These are phyloP conservation scores for Entelurus aequoreus DNA, from an alignment of 2,113 vertebrate genomes.

Conservation along the genomic window DNA sequence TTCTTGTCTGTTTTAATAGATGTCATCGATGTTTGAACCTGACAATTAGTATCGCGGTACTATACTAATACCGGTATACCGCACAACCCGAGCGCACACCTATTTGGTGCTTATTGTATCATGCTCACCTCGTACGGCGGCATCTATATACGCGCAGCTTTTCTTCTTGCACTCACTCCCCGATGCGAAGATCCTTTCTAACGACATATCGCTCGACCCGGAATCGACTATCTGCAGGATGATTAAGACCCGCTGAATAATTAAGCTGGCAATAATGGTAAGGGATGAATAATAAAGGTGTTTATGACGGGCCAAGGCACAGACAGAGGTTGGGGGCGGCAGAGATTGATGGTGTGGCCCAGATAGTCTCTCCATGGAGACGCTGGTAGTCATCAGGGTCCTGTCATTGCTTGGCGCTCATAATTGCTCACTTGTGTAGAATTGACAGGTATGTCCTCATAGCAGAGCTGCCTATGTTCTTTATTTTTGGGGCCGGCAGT, in stretches of 20 bases:
- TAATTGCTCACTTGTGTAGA: constrained; percentile 51
- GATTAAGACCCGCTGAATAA: constrained; percentile 70
- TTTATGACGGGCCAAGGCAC: constrained; percentile 50
- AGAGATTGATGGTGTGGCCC: constrained; percentile 61
- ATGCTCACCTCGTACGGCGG: constrained; percentile 19
- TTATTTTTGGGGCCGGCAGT: neutral
- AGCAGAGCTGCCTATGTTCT: constrained; percentile 14
- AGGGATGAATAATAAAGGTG: constrained; percentile 65
- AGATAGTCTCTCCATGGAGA: constrained; percentile 41
- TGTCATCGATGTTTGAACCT: no score
- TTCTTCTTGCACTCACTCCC: constrained; percentile 1
- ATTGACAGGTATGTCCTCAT: constrained; percentile 43
- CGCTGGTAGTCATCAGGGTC: constrained; percentile 48
- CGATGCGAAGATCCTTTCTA: constrained; percentile 19
- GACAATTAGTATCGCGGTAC: no score
- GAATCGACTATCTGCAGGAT: constrained; percentile 43
- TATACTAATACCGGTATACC: no score
- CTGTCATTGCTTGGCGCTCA: constrained; percentile 30
- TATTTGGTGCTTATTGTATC: constrained; percentile 32
- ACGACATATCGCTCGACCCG: constrained; percentile 49
- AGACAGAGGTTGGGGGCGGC: constrained; percentile 20
- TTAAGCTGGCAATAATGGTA: constrained; percentile 64
- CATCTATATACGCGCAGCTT: constrained; percentile 21
- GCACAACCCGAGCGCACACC: neutral
- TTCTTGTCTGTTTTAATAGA: no score